Conservation (phyloP, 2,113 vertebrate genomes). For the Pseudopipra pipra region DNA sequence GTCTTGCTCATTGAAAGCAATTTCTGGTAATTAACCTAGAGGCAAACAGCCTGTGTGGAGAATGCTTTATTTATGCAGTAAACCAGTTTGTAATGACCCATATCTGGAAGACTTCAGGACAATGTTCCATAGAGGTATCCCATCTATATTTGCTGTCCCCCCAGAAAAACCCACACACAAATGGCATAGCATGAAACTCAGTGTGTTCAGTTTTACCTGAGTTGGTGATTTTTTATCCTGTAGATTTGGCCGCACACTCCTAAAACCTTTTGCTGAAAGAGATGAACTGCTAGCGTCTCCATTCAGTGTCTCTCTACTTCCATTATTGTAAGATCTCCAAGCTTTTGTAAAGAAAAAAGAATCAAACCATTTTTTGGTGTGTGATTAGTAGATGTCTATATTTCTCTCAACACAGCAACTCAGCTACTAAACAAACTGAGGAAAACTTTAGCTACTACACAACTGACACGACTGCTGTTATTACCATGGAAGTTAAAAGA, state of each 20-base stretch:
- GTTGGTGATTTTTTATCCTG: slow-evolving; percentile 91
- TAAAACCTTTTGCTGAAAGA: slow-evolving; percentile 94
- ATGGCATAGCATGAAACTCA: background rate
- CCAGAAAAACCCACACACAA: background rate
- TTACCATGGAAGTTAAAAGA: background rate
- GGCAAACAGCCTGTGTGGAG: background rate
- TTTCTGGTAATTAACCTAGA: background rate
- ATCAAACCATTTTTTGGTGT: background rate
- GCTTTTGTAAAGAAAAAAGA: slow-evolving; percentile 78
- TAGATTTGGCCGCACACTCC: slow-evolving; percentile 92
- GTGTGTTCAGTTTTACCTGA: slow-evolving; percentile 79
- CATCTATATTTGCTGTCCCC: background rate
- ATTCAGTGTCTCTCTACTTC: slow-evolving; percentile 83
- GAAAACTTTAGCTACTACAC: background rate
- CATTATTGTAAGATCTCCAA: slow-evolving; percentile 88
- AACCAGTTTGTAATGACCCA: background rate
- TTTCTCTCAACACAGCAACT: background rate
- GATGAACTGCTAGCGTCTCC: slow-evolving; percentile 88
- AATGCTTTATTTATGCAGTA: background rate
- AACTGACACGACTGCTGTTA: background rate
- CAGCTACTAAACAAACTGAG: background rate
- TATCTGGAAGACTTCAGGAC: background rate
- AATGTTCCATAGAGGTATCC: background rate
- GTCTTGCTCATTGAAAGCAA: background rate
- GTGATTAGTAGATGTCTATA: background rate